Base-by-base conservation (phyloP, 2,113 vertebrate species). In the Lamprotornis superbus region DNA sequence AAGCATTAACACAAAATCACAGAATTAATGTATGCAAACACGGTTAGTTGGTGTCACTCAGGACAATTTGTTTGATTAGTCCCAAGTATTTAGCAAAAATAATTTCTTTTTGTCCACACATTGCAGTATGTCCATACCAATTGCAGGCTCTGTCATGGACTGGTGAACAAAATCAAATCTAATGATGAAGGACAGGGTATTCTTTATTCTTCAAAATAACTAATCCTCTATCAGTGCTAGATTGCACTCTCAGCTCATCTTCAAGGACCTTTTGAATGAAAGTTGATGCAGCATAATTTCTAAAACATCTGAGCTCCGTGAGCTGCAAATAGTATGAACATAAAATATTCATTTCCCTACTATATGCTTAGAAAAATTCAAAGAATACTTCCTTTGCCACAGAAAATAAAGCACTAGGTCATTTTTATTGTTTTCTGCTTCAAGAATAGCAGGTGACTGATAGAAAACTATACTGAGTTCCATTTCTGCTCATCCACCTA, bases 351-450 rank as follows among this genome's bases (percentile, higher is more conserved):
- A 33, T 83, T 80, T 94, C 31, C 59, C 23, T 50, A 42, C 9
- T 90, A 80, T 37, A 63, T 39, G 5, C 33, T 74, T 42, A 44
- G 70, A 83, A 59, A 57, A 79, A 59, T 18, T 44, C 61, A 69
- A 89, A 64, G 42, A 57, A 40, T 68, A 63, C 18, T 90, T 91
- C 11, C 87, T 97, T 94, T 91, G 21, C 24, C 78, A 79, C 33
- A 77, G 31, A 91, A 97, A 93, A 95, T 83, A 87, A 95, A 95
- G 40, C 27, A 87, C 11, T 63, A 74, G 57, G 46, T 81, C 74
- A 87, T 67, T 94, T 94, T 93, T 93, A 94, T 92, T 90, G 63
- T 84, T 96, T 64, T 15, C 23, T 92, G 9, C 50, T 94, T 83
- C 64, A 73, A 91, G 94, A 97, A 83, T 68, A 91, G 35, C 75